These are phyloP conservation scores for Drosophila saltans DNA, from an alignment of 1,140 invertebrate genomes.

Conservation along the genomic window DNA sequence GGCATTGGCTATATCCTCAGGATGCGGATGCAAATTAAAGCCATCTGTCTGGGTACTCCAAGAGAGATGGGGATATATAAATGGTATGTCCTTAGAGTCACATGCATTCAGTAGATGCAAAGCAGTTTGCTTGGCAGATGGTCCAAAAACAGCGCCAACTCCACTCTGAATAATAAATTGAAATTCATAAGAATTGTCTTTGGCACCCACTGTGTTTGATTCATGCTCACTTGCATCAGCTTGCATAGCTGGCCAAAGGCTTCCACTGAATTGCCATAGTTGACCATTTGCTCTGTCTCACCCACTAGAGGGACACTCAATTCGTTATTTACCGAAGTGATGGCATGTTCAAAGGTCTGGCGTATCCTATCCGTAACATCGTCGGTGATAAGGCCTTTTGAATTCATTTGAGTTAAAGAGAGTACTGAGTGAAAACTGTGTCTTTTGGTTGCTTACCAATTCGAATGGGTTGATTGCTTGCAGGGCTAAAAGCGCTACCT, in stretches of 20 bases:
- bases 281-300: slow-evolving; percentile 44
- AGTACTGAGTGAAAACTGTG: slow-evolving; percentile 12
- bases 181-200: background rate
- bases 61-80: slow-evolving; percentile 90
- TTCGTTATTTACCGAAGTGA: slow-evolving; percentile 68
- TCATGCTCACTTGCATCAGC: slow-evolving; percentile 75
- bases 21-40: slow-evolving; percentile 94
- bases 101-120: slow-evolving; percentile 93
- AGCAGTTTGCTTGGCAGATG: slow-evolving; percentile 87
- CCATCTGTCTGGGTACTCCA: slow-evolving; percentile 84
- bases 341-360: slow-evolving; percentile 73
- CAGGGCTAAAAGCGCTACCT: slow-evolving; percentile 27
- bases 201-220: background rate
- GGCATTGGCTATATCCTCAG: slow-evolving; percentile 88
- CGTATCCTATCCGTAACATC: slow-evolving; percentile 58
- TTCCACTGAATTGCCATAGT: slow-evolving; percentile 80
- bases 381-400: slow-evolving; percentile 71
- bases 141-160: slow-evolving; percentile 92
- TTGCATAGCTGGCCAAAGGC: slow-evolving; percentile 80
- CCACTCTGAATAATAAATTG: slow-evolving; percentile 84
- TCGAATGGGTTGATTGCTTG: slow-evolving; percentile 50
- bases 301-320: slow-evolving; percentile 63
- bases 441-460: slow-evolving; percentile 54
- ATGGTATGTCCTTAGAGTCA: slow-evolving; percentile 93
- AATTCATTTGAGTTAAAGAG: slow-evolving; percentile 45